A percentile compares a stretch with the other conserved stretches of the same genome.
Evolutionary conservation across 2,888 invertebrate genomes (phyloP).

Genomic region (Phlogophora meticulosa): DNA sequence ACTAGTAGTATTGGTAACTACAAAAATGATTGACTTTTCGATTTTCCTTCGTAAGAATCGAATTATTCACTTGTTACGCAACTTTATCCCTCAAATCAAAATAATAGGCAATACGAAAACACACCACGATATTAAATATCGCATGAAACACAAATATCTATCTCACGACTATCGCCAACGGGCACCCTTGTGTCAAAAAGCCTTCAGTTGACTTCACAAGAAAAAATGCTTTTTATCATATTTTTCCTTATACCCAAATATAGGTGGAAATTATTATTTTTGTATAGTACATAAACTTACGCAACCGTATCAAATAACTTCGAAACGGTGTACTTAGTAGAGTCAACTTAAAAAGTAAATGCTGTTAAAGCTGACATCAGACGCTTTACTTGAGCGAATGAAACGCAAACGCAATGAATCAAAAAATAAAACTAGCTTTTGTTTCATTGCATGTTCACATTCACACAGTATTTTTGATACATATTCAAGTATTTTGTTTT

Average conservation of each 20-base stretch:
- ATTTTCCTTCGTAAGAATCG: too few species aligned
- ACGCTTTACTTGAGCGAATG: too few species aligned
- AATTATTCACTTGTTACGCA: neutral
- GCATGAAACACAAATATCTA: slow-evolving; percentile 1
- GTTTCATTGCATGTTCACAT: too few species aligned
- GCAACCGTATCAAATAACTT: neutral
- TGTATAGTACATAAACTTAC: neutral
- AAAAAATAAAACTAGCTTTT: too few species aligned
- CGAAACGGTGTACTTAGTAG: neutral
- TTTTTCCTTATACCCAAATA: slow-evolving; percentile 32
- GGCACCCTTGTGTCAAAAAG: slow-evolving; percentile 1
- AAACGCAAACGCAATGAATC: too few species aligned
- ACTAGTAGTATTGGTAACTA: too few species aligned
- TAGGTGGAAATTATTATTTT: slow-evolving; percentile 31
- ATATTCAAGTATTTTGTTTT: too few species aligned
- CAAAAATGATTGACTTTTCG: too few species aligned
- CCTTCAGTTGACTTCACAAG: slow-evolving; percentile 40
- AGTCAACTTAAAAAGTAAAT: neutral
- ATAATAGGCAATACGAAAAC: neutral
- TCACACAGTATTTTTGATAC: too few species aligned
- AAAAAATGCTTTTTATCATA: slow-evolving; percentile 28
- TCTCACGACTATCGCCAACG: slow-evolving; percentile 6
- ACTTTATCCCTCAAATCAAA: neutral
- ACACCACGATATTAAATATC: neutral
- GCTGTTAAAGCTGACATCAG: too few species aligned